These are phyloP conservation scores for Cenopis cana DNA, from an alignment of 2,888 invertebrate species.

Conservation along the genomic window DNA sequence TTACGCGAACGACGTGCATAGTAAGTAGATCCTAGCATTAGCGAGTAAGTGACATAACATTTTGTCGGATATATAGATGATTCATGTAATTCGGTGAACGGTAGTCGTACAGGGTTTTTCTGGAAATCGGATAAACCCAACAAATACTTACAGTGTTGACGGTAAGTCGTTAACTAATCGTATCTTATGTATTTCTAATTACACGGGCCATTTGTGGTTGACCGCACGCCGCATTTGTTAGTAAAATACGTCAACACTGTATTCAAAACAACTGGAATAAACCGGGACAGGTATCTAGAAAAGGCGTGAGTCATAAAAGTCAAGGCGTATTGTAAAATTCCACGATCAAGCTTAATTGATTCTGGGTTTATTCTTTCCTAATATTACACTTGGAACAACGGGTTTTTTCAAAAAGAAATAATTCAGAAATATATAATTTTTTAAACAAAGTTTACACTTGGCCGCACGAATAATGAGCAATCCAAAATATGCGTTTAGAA, in stretches of 20 bases:
- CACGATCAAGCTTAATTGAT: neutral
- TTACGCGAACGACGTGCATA: no score
- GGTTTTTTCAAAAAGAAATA: no score
- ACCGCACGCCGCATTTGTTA: conserved; percentile 7
- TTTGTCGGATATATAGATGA: neutral
- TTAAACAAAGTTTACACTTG: no score
- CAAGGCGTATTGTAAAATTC: conserved; percentile 12
- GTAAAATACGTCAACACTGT: conserved; percentile 10
- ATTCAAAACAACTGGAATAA: neutral
- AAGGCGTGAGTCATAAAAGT: neutral
- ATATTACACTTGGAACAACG: no score
- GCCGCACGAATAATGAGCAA: no score
- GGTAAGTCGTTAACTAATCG: conserved; percentile 6
- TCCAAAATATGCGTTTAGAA: no score
- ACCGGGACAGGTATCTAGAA: neutral
- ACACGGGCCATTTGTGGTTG: conserved; percentile 21
- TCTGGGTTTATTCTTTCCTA: neutral
- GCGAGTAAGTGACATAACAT: no score
- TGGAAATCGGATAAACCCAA: neutral
- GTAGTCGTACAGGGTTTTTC: neutral
- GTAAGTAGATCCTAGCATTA: no score
- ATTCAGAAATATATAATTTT: no score
- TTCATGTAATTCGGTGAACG: neutral
- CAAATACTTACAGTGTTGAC: conserved; percentile 14
- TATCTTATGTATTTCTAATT: conserved; percentile 7